Percentiles rank a stretch among this genome's conserved stretches.
Conservation (phyloP, 53 echinoderm and acorn worm species). For the Temnopleurus reevesii region DNA sequence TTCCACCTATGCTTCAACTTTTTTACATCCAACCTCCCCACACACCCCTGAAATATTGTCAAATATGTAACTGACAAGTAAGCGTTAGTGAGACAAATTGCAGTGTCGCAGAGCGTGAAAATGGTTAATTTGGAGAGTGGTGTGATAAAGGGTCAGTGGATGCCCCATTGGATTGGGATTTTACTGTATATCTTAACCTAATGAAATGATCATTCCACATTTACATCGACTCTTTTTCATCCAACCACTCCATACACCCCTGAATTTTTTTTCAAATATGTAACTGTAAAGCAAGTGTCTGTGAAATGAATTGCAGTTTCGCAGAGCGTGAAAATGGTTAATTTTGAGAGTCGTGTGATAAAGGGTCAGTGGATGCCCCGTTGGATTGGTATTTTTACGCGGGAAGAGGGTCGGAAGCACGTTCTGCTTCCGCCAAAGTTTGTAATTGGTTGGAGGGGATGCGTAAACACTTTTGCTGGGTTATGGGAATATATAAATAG, state of each 20-base stretch:
- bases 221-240: not conserved
- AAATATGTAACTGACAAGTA: not conserved
- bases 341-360: not conserved
- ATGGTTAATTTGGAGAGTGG: not conserved
- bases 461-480: not conserved
- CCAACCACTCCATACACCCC: not conserved
- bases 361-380: not conserved
- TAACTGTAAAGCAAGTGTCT: not conserved
- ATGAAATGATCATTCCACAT: not conserved
- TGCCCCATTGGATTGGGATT: too few species aligned
- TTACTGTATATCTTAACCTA: too few species aligned
- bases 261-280: not conserved
- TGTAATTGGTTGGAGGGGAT: not conserved
- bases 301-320: not conserved
- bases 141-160: too few species aligned
- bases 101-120: not conserved
- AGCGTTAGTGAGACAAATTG: not conserved
- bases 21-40: not conserved
- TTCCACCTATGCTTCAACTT: not conserved
- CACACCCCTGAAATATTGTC: not conserved
- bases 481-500: not conserved
- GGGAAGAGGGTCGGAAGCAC: not conserved
- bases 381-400: not conserved
- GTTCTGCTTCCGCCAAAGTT: not conserved
- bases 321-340: not conserved